A percentile compares a stretch with the other conserved stretches of the same genome.
These are phyloP conservation scores for Oxyruncus cristatus DNA, from an alignment of 2,113 vertebrate species.

Conservation along the genomic window DNA sequence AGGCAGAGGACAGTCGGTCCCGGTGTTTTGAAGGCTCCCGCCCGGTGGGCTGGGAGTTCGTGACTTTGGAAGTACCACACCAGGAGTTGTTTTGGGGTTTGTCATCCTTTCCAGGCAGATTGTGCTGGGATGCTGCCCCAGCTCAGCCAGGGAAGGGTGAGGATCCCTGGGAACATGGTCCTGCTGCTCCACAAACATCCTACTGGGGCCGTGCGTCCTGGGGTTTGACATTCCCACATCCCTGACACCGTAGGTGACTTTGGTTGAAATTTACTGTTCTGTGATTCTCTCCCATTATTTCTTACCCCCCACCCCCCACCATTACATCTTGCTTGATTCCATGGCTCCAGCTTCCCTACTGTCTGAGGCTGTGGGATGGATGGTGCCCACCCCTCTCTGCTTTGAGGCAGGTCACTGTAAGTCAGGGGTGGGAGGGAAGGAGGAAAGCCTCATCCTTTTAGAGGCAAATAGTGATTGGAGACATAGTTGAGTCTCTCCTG, in stretches of 20 bases:
- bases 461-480: background rate
- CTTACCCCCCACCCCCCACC: fast-evolving
- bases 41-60: background rate
- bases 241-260: fast-evolving
- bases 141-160: background rate
- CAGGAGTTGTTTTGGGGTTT: background rate
- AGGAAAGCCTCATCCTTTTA: background rate
- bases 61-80: background rate
- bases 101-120: background rate
- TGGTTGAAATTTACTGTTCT: background rate
- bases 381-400: background rate
- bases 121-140: background rate
- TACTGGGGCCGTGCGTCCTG: background rate
- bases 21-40: background rate
- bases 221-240: background rate
- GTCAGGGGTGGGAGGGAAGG: background rate
- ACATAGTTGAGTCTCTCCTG: background rate
- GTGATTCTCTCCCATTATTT: background rate
- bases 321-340: background rate
- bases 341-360: fast-evolving
- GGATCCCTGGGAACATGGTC: fast-evolving
- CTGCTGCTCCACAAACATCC: background rate
- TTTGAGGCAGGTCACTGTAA: background rate
- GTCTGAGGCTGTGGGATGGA: background rate
- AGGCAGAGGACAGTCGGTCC: background rate